A percentile compares a stretch with the other conserved stretches of the same genome.
Evolutionary conservation across 2,888 invertebrate species (phyloP).

Genomic region (Eupithecia subfuscata): DNA sequence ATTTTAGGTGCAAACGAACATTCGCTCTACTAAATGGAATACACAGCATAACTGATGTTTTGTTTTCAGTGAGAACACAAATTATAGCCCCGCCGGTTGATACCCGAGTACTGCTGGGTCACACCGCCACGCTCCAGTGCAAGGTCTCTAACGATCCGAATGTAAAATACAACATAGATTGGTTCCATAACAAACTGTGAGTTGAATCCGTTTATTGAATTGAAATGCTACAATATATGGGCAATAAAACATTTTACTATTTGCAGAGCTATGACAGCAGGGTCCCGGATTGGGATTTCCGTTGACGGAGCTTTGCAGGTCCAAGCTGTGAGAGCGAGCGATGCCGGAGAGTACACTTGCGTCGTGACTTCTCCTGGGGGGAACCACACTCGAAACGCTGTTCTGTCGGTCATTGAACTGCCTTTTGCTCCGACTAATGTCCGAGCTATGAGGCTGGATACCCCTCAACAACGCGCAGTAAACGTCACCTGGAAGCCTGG

Average conservation of each 20-base stretch:
- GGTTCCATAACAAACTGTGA: conserved; percentile 94
- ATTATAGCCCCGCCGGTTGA: conserved; percentile 97
- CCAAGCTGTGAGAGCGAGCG: conserved; percentile 93
- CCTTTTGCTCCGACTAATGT: conserved; percentile 97
- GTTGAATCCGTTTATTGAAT: conserved; percentile 57
- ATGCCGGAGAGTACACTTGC: conserved; percentile 97
- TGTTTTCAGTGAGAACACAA: conserved; percentile 92
- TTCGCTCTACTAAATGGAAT: conserved; percentile 15
- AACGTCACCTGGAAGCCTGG: conserved; percentile 97
- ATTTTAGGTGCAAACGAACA: conserved; percentile 29
- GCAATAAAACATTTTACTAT: conserved; percentile 28
- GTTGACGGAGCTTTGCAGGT: conserved; percentile 94
- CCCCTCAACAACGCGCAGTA: conserved; percentile 89
- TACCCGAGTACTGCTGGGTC: conserved; percentile 94
- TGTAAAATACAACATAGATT: conserved; percentile 93
- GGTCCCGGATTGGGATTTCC: conserved; percentile 89
- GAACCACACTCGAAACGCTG: conserved; percentile 94
- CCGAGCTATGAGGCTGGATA: conserved; percentile 87
- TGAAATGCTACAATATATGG: conserved; percentile 27
- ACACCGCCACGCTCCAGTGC: conserved; percentile 96
- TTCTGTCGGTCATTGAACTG: conserved; percentile 93
- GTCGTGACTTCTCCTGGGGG: conserved; percentile 95
- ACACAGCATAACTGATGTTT: conserved; percentile 35
- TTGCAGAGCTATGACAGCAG: conserved; percentile 79
- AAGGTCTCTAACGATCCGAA: conserved; percentile 96